These are phyloP conservation scores for Gastrophysa polygoni DNA, from an alignment of 2,888 invertebrate genomes.

Conservation along the genomic window DNA sequence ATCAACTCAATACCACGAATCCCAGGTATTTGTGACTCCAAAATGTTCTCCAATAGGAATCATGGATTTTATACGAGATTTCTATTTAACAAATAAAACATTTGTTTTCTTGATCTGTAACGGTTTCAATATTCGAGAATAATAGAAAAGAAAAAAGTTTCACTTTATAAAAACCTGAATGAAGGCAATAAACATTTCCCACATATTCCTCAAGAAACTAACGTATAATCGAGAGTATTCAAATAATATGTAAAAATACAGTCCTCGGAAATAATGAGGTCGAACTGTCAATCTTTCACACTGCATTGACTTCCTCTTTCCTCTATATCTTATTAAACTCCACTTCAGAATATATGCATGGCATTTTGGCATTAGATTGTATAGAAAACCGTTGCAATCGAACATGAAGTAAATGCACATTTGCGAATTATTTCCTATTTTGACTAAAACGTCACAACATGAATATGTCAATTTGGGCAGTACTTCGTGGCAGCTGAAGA, in stretches of 20 bases:
- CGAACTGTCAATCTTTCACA: conserved; percentile 51
- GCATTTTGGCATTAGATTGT: conserved; percentile 29
- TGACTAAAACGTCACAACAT: conserved; percentile 49
- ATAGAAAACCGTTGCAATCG: conserved; percentile 34
- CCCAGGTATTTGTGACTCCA: no score
- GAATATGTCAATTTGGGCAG: conserved; percentile 42
- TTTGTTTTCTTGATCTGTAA: no score
- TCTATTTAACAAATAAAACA: no score
- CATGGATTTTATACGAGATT: no score
- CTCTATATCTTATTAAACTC: background rate
- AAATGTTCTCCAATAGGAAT: no score
- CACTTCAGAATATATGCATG: conserved; percentile 34
- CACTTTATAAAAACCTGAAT: no score
- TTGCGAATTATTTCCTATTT: conserved; percentile 45
- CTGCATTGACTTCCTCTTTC: conserved; percentile 48
- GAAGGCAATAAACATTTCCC: background rate
- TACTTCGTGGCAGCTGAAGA: conserved; percentile 29
- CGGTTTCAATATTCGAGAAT: no score
- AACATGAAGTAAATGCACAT: conserved; percentile 35
- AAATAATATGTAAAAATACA: conserved; percentile 33
- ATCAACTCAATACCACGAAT: no score
- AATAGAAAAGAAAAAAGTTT: no score
- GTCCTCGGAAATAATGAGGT: conserved; percentile 43
- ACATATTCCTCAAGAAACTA: background rate
- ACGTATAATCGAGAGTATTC: conserved; percentile 28